A percentile compares a stretch with the other conserved stretches of the same genome.
Conservation (phyloP, 2,888 invertebrate species). For the Coleophora deauratella region DNA sequence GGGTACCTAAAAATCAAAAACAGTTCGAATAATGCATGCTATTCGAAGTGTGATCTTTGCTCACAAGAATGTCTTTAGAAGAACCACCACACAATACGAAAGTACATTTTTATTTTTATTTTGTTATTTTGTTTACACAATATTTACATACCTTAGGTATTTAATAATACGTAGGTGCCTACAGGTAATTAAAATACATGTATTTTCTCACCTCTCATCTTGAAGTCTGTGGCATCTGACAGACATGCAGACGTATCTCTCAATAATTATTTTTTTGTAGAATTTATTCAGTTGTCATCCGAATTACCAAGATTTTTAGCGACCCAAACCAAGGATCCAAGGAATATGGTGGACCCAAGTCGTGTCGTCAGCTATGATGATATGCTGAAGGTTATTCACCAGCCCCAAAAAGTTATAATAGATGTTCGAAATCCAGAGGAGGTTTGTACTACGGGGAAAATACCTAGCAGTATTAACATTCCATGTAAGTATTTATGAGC, state of each 20-base stretch:
- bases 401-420: constrained; percentile 75
- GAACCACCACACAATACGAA: neutral
- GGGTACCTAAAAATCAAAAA: neutral
- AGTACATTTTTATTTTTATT: neutral
- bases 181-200: no score
- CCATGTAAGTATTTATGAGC: constrained; percentile 67
- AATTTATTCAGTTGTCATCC: no score
- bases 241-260: no score
- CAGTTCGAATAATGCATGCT: neutral
- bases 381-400: constrained; percentile 48
- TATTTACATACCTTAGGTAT: constrained; percentile 7
- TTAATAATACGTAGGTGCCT: no score
- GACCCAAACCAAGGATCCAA: neutral
- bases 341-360: constrained; percentile 49
- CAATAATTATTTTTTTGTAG: no score
- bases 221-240: no score
- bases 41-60: neutral
- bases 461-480: constrained; percentile 85
- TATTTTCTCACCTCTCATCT: no score
- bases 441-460: constrained; percentile 77
- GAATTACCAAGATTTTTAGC: no score
- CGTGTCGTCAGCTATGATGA: constrained; percentile 56
- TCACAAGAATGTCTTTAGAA: neutral
- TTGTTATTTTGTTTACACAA: neutral
- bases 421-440: constrained; percentile 86